Evolutionary conservation across 2,888 invertebrate genomes (phyloP), one percentile per base, ranked within the genome.

Genomic region (Mythimna lalbum): DNA sequence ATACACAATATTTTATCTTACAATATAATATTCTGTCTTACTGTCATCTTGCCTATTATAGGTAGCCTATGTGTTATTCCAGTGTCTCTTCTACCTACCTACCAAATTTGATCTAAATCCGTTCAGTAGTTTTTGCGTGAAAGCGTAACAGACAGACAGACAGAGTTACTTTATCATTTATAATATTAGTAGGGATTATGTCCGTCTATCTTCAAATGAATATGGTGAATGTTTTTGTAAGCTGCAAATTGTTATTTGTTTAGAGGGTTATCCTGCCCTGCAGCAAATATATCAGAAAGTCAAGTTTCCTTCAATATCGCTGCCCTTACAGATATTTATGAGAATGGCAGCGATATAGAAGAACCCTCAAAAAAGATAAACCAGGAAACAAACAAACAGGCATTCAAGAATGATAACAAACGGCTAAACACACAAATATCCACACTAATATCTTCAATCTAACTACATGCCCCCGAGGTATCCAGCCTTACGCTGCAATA

Each of bases 401-500:
- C 27, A 49, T 69, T 63, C 49, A 39, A 67, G 47, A 60, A 79
- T 50, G 63, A 62, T 66, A 76, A 80, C 65, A 63, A 66, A 63
- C 52, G 57, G 56, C 68, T 70, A 53, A 73, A 76, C 76, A 50
- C 57, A 70, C 63, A 66, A 73, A 76, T 73, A 78, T 69, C 73
- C 53, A 33, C 69, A 71, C 76, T 71, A 68, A 66, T 81, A 84
- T 84, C 79, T 75, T 50, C 67, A 71, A 82, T 84, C 81, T 73
- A 64, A 74, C 81, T 80, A 65, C 73, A 82, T 76, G 67, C 60
- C 72, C 74, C 56, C 43, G 63, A 81, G 68, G 67, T 73, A 69
- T 60, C 63, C 62, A 74, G 59, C 71, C 66, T 79, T 77, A 76
- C 69, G 68, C 70, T 85, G 80, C 85, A 83, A 83, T 83, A 78